Evolutionary conservation across 2,888 invertebrate genomes (phyloP), one percentile per base, ranked within the genome.

Genomic region (Gymnosoma rotundatum): DNA sequence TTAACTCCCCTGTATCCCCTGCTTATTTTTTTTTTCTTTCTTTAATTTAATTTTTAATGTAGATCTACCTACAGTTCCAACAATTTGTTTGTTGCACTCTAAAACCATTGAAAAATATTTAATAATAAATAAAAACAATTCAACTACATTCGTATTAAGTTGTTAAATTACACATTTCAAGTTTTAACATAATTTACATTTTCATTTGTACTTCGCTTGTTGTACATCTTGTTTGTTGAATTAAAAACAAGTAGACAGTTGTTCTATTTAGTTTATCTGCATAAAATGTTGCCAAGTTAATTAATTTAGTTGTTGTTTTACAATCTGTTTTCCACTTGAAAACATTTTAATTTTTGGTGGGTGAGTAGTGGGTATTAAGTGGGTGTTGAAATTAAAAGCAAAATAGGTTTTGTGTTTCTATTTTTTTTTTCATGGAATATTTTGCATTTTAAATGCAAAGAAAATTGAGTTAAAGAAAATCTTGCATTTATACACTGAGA

Each of bases 291-390:
- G 42, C 45, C 21, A 67, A 80, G 75, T 73, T 80, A 83, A 80
- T 83, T 83, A 83, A 83, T 75, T 83, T 79, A 54, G 52, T 76
- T 66, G 78, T 48, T 70, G 66, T 61, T 72, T 76, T 79, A 72
- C 79, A 72, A 64, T 72, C 54, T 69, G 64, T 83, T 83, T 80
- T 80, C 83, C 79, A 80, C 72, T 76, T 76, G 72, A 72, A 72
- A 80, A 80, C 80, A 66, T 83, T 72, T 83, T 66, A 67, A 80
- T 80, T 80, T 83, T 38, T 52, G 36, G 52, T 79, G 66, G 32
- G 48, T 56, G 64, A 76, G 73, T 73, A 76, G 73, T 73, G 56
- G 45, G 14, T 21, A 52, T 48, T 64, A 50, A 42, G 75, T 72
- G 36, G 72, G 74, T 78, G 78, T 74, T 74, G 73, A 74, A 82